Conservation (phyloP, 2,888 invertebrate genomes). For the Tethea ocularis region DNA sequence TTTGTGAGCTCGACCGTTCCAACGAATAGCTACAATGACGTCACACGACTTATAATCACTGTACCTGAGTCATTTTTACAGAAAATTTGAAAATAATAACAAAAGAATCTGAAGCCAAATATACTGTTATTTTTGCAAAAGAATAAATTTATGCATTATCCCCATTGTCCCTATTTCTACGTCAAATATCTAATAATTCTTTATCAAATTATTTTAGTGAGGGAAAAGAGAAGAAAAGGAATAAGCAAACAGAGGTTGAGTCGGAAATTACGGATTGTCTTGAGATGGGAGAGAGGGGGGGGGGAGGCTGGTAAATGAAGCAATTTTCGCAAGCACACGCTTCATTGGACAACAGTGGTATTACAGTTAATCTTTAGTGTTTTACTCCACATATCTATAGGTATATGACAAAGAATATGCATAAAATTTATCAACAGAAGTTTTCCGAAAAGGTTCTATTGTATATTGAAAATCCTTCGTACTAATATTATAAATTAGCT, state of each 20-base stretch:
- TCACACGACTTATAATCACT: no score
- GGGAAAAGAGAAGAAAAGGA: constrained; percentile 32
- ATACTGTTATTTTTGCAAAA: no score
- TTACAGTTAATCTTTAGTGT: constrained; percentile 13
- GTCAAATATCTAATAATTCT: constrained; percentile 34
- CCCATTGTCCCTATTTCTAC: constrained; percentile 13
- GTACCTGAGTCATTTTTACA: no score
- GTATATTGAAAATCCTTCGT: no score
- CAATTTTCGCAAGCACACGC: constrained; percentile 34
- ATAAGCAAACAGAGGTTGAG: constrained; percentile 33
- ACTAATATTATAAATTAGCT: no score
- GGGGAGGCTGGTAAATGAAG: constrained; percentile 34
- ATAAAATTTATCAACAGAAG: no score
- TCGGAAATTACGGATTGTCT: constrained; percentile 40
- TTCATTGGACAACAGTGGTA: constrained; percentile 28
- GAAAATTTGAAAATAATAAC: no score
- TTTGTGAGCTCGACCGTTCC: no score
- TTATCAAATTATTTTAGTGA: constrained; percentile 36
- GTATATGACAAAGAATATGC: not conserved
- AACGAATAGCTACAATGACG: no score
- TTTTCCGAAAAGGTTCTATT: no score
- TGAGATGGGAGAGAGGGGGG: constrained; percentile 10
- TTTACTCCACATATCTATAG: not conserved
- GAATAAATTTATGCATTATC: no score
- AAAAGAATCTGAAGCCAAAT: no score